These are phyloP conservation scores for Troilus luridus DNA, from an alignment of 2,888 invertebrate genomes.

Conservation along the genomic window DNA sequence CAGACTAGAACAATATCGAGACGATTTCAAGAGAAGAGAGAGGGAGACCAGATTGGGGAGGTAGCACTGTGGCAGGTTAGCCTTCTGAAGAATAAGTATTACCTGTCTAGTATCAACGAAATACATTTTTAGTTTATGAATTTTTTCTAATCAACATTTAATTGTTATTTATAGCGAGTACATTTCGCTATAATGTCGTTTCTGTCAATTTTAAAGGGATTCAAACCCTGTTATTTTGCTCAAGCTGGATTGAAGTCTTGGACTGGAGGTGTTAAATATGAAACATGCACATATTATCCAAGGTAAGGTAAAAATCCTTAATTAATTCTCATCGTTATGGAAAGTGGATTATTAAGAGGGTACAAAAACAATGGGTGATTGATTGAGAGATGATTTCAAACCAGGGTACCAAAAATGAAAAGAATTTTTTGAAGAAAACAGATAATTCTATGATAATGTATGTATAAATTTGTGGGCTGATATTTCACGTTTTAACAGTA, in stretches of 20 bases:
- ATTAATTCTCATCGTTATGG: no score
- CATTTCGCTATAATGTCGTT: not conserved
- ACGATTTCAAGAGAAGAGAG: not conserved
- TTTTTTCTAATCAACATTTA: not conserved
- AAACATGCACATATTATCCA: constrained; percentile 73
- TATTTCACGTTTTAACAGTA: no score
- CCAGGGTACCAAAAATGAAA: no score
- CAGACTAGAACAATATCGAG: not conserved
- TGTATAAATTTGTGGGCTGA: no score
- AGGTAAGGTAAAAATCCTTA: constrained; percentile 70
- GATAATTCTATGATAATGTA: no score
- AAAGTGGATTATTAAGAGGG: no score
- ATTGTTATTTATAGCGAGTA: not conserved
- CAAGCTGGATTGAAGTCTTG: constrained; percentile 64
- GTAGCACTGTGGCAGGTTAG: not conserved
- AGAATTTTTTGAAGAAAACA: no score
- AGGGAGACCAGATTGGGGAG: not conserved
- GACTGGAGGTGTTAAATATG: constrained; percentile 73
- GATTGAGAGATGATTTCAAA: no score
- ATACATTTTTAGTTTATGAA: not conserved
- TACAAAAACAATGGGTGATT: no score
- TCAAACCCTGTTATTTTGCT: not conserved
- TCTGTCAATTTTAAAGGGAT: not conserved
- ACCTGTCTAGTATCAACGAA: not conserved
- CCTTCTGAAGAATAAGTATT: not conserved